phyloP scores from a whole-genome alignment of 1,140 invertebrate genomes.

The Hyposmocoma kahamanoa region DNA sequence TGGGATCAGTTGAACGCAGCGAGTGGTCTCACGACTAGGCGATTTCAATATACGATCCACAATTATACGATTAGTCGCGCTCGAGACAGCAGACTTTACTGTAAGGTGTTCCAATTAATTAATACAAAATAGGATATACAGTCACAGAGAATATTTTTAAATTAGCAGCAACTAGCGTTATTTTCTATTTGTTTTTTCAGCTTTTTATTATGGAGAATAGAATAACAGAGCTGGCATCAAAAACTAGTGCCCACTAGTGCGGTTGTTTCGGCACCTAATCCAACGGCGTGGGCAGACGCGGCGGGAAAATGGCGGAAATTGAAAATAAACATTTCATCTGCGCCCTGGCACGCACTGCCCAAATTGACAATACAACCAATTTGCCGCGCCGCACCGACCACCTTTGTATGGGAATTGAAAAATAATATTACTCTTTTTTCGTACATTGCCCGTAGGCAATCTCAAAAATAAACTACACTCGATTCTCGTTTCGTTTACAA shows the following conservation, averaged over 20 bases:
- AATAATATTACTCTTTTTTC: constrained; percentile 71
- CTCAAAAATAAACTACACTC: constrained; percentile 62
- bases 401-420: constrained; percentile 72
- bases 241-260: constrained; percentile 41
- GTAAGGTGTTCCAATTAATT: no score
- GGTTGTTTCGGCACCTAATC: constrained; percentile 65
- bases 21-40: no score
- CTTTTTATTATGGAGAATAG: no score
- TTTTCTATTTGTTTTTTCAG: no score
- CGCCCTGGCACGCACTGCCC: constrained; percentile 69
- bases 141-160: no score
- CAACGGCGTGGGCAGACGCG: constrained; percentile 49
- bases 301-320: constrained; percentile 68
- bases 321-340: constrained; percentile 73
- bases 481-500: constrained; percentile 15
- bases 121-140: no score
- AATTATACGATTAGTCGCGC: no score
- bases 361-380: constrained; percentile 73
- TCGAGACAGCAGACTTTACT: no score
- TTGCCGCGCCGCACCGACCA: constrained; percentile 64
- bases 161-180: no score
- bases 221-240: no score
- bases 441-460: constrained; percentile 50
- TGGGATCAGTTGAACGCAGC: no score
- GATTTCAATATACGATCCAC: no score